Evolutionary conservation across 2,888 invertebrate species (phyloP).

Genomic region (Tridacna gigas): DNA sequence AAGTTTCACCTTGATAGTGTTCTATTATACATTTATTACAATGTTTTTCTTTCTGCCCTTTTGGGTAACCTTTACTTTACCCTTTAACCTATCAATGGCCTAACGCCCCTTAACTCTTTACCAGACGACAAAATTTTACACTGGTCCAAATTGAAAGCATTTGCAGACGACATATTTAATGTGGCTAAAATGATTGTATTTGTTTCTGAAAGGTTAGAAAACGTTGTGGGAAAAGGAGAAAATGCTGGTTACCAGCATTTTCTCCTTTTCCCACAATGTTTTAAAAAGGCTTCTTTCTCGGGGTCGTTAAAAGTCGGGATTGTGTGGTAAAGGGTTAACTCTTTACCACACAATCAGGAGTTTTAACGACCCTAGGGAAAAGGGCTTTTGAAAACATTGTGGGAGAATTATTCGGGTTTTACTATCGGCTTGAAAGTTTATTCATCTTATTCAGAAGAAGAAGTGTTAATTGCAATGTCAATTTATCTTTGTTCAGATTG

Average conservation of each 20-base stretch:
- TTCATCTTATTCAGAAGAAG: too few relatives aligned
- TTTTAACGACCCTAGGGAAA: neutral
- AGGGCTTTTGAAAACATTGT: too few relatives aligned
- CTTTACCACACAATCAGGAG: neutral
- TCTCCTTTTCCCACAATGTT: constrained; percentile 5
- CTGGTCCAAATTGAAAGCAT: neutral
- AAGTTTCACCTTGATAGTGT: too few relatives aligned
- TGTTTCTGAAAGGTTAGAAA: neutral
- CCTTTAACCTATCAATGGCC: too few relatives aligned
- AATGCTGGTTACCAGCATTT: neutral
- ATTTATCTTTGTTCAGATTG: too few relatives aligned
- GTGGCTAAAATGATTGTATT: neutral
- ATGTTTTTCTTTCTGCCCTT: too few relatives aligned
- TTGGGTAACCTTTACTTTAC: too few relatives aligned
- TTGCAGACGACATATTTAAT: neutral
- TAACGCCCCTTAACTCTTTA: neutral
- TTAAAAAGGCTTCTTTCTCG: neutral
- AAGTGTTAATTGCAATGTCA: too few relatives aligned
- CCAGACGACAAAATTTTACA: too few relatives aligned
- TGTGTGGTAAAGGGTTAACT: neutral
- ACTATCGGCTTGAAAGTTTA: too few relatives aligned
- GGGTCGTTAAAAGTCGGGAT: neutral
- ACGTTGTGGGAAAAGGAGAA: neutral
- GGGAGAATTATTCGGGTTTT: too few relatives aligned
- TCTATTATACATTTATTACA: too few relatives aligned